phyloP scores from a whole-genome alignment of 2,113 vertebrate genomes.

The Rhinopomastus cyanomelas region DNA sequence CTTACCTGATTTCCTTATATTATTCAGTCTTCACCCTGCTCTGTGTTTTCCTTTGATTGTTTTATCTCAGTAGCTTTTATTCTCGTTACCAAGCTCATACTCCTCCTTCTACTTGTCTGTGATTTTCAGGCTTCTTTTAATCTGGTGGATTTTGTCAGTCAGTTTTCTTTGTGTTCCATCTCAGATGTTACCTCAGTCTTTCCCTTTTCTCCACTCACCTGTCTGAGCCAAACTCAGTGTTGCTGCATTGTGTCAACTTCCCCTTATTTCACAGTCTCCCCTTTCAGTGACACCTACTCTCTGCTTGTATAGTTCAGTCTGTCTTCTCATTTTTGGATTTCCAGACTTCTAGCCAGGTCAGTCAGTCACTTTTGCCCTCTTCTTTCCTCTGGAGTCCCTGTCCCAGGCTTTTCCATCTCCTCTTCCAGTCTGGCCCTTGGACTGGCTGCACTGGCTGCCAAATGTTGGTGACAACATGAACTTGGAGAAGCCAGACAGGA shows the following conservation, averaged over 20 bases:
- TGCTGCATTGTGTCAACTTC: rapidly evolving
- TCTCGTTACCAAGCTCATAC: background rate
- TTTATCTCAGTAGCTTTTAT: background rate
- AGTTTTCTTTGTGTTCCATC: background rate
- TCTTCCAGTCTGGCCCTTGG: background rate
- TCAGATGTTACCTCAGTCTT: background rate
- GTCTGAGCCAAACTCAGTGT: background rate
- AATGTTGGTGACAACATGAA: background rate
- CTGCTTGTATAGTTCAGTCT: background rate
- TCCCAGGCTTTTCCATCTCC: background rate
- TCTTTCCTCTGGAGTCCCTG: background rate
- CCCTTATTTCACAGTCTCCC: background rate
- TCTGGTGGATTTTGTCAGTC: background rate
- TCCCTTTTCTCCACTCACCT: background rate
- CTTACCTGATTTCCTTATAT: background rate
- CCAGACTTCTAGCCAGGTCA: background rate
- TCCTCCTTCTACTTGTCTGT: background rate
- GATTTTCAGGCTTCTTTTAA: background rate
- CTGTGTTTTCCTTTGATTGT: background rate
- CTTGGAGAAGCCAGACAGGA: background rate
- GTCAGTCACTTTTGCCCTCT: background rate
- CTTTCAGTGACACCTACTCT: background rate
- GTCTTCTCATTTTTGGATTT: background rate
- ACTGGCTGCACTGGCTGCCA: background rate
- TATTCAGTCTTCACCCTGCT: background rate